phyloP scores from a whole-genome alignment of 2,113 vertebrate species.

The Mus musculus region DNA sequence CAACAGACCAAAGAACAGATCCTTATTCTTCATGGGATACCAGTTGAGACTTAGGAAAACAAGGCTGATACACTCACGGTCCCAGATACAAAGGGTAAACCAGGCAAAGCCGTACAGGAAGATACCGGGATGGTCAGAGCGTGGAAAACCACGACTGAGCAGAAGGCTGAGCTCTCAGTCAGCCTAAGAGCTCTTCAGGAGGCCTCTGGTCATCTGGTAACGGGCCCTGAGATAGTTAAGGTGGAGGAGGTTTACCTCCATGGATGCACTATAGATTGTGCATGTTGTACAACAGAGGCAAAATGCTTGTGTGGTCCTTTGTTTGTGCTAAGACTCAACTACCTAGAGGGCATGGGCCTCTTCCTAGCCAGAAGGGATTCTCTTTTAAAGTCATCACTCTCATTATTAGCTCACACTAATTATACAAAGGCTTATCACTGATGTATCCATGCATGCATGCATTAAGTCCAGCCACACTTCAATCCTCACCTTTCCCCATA shows the following conservation, averaged over 20 bases:
- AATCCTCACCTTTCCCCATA: neutral
- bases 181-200: neutral
- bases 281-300: neutral
- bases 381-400: neutral
- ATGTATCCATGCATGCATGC: neutral
- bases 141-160: neutral
- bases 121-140: neutral
- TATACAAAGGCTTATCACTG: neutral
- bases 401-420: neutral
- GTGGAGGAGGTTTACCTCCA: neutral
- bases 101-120: neutral
- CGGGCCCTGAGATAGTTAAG: neutral
- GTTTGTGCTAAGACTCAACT: neutral
- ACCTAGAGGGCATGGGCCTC: neutral
- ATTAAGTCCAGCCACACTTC: neutral
- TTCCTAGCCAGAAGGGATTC: neutral
- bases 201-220: neutral
- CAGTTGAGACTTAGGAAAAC: neutral
- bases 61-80: neutral
- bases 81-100: neutral
- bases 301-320: neutral
- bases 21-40: neutral
- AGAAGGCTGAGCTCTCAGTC: neutral
- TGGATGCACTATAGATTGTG: neutral
- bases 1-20: neutral